A percentile compares a stretch with the other conserved stretches of the same genome.
Evolutionary conservation across 2,888 invertebrate species (phyloP).

Genomic region (Callosobruchus maculatus): DNA sequence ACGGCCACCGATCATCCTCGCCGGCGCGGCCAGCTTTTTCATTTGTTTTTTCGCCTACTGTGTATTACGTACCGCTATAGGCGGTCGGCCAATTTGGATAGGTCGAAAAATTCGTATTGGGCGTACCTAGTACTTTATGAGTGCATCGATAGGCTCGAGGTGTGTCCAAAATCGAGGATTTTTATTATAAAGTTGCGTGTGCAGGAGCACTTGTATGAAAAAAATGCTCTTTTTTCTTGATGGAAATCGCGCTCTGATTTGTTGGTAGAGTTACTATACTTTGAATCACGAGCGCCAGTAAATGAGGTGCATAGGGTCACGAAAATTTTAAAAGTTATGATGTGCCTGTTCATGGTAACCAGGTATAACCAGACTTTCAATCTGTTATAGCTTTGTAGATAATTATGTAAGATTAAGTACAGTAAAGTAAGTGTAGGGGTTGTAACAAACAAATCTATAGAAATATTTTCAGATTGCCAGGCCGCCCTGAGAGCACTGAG

Average conservation of each 20-base stretch:
- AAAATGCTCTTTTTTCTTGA: not conserved
- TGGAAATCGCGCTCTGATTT: not conserved
- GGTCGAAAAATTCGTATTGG: not conserved
- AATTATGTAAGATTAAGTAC: no score
- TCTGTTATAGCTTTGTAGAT: no score
- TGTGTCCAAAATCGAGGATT: not conserved
- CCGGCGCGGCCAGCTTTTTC: not conserved
- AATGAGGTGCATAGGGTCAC: not conserved
- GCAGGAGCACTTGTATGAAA: not conserved
- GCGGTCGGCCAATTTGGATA: not conserved
- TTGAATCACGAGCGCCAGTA: not conserved
- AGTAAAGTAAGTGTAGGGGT: no score
- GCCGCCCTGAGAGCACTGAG: no score
- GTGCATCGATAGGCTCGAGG: not conserved
- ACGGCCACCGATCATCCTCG: no score
- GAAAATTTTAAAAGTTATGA: no score
- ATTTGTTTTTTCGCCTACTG: not conserved
- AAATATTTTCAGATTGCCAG: no score
- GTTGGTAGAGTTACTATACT: not conserved
- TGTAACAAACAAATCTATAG: no score
- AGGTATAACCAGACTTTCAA: no score
- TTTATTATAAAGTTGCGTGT: not conserved
- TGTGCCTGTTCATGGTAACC: no score
- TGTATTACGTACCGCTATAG: not conserved
- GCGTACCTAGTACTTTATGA: not conserved